These are phyloP conservation scores for Matsumyia berberina DNA, from an alignment of 2,888 invertebrate species.

Conservation along the genomic window DNA sequence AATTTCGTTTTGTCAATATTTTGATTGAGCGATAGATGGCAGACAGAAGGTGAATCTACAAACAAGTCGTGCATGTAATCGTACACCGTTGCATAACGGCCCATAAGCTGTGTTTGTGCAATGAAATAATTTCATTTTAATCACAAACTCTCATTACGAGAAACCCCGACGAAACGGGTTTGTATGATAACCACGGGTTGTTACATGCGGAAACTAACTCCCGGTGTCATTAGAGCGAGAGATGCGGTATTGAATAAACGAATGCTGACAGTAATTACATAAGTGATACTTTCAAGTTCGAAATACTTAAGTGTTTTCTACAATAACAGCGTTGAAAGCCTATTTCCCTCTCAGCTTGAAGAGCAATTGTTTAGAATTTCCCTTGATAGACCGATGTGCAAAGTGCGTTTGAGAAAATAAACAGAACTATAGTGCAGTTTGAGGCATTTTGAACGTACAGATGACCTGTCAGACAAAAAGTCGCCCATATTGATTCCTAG, in stretches of 20 bases:
- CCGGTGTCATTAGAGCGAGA: slow-evolving; percentile 1
- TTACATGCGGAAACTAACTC: slow-evolving; percentile 7
- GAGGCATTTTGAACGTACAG: too few relatives aligned
- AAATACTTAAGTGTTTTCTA: too few relatives aligned
- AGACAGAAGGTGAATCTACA: not conserved
- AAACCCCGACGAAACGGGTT: slow-evolving; percentile 38
- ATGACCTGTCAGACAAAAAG: too few relatives aligned
- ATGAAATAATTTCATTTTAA: slow-evolving; percentile 51
- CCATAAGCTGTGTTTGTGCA: not conserved
- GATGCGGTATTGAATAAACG: not conserved
- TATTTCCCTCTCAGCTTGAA: too few relatives aligned
- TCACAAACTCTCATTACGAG: slow-evolving; percentile 25
- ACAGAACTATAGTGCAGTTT: too few relatives aligned
- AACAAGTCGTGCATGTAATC: slow-evolving; percentile 27
- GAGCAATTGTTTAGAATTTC: too few relatives aligned
- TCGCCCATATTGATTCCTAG: too few relatives aligned
- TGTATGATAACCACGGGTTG: slow-evolving; percentile 3
- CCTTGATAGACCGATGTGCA: too few relatives aligned
- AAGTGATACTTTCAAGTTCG: too few relatives aligned
- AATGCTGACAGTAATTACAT: not conserved
- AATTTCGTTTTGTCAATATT: slow-evolving; percentile 2
- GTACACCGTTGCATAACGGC: slow-evolving; percentile 26
- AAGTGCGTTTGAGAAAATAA: too few relatives aligned
- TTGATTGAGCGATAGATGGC: slow-evolving; percentile 6
- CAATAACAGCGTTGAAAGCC: too few relatives aligned